These are phyloP conservation scores for Colius striatus DNA, from an alignment of 2,113 vertebrate genomes.

Conservation along the genomic window DNA sequence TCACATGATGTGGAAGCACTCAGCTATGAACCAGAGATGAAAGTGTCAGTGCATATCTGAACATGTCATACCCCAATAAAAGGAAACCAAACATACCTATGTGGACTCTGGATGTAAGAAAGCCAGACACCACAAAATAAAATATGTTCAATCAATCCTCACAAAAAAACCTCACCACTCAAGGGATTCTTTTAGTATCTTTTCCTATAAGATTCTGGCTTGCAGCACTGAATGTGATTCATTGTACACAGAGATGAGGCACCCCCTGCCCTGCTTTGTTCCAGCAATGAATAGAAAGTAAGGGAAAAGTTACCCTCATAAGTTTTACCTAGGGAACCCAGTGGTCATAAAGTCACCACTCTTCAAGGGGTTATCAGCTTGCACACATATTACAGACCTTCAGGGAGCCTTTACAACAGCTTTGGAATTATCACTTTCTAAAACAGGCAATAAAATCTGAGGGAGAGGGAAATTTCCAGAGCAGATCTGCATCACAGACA, in stretches of 20 bases:
- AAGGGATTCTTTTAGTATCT: neutral
- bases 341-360: neutral
- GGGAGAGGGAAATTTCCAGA: neutral
- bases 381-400: neutral
- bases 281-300: neutral
- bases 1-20: neutral
- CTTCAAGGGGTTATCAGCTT: neutral
- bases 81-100: neutral
- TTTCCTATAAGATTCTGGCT: neutral
- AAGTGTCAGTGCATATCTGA: neutral
- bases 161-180: neutral
- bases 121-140: neutral
- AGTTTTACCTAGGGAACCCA: neutral
- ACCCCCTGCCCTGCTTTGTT: neutral
- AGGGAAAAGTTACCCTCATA: neutral
- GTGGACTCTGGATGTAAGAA: neutral
- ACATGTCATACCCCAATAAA: neutral
- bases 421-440: neutral
- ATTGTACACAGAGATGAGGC: rapidly evolving
- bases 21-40: neutral
- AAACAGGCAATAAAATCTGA: neutral
- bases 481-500: neutral
- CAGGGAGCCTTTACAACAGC: neutral
- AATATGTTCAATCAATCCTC: neutral
- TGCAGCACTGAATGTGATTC: neutral